Percentiles rank a stretch among this genome's conserved stretches.
Evolutionary conservation across 2,797 vertebrate genomes (phyloP).

Genomic region (Argyrosomus regius): DNA sequence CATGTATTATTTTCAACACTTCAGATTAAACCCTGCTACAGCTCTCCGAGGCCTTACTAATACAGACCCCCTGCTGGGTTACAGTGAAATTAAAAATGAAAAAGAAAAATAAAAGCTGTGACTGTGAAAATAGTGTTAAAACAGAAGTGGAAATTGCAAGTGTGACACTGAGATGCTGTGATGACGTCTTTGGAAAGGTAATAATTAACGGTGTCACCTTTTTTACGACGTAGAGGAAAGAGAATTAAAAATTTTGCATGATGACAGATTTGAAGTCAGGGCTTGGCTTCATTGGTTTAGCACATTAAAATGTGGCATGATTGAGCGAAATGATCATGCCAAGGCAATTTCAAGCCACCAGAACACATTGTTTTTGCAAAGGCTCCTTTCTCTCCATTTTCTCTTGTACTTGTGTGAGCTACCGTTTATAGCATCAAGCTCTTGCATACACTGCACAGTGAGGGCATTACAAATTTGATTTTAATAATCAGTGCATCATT

Average conservation of each 20-base stretch:
- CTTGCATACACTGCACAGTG: background rate
- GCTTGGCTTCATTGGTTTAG: constrained; percentile 61
- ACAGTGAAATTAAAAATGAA: constrained; percentile 61
- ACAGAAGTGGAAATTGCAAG: constrained; percentile 61
- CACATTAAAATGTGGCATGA: constrained; percentile 56
- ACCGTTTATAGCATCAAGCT: background rate
- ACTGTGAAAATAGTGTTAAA: constrained; percentile 59
- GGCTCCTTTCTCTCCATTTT: constrained; percentile 40
- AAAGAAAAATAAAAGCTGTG: constrained; percentile 24
- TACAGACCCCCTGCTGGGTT: constrained; percentile 71
- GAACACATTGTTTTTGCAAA: constrained; percentile 50
- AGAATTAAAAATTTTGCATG: constrained; percentile 53
- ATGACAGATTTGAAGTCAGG: constrained; percentile 68
- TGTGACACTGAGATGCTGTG: constrained; percentile 59
- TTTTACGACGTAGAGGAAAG: constrained; percentile 65
- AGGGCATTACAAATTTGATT: background rate
- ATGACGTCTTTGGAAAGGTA: constrained; percentile 74
- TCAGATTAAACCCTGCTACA: constrained; percentile 70
- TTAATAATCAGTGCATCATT: background rate
- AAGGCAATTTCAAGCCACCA: constrained; percentile 47
- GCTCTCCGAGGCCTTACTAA: constrained; percentile 68
- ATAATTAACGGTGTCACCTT: constrained; percentile 63
- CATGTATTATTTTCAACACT: constrained; percentile 79
- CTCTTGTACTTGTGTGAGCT: background rate
- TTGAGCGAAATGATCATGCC: constrained; percentile 33